Evolutionary conservation across 2,888 invertebrate species (phyloP), one percentile per base, ranked within the genome.

Genomic region (Margaritifera margaritifera): DNA sequence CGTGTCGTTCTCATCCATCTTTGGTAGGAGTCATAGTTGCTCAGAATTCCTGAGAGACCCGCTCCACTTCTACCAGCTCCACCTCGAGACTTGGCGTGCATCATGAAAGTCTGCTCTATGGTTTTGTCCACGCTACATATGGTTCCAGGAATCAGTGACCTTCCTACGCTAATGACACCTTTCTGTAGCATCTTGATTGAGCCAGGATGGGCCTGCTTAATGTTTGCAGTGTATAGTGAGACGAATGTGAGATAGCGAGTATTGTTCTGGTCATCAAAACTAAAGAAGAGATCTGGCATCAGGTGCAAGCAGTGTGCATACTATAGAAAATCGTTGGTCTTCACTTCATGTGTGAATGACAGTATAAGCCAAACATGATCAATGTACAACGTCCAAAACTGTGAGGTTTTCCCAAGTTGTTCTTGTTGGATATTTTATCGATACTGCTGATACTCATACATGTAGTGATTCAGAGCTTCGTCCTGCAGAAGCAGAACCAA

Each of bases 61-160:
- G 53, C 67, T 54, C 62, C 66, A 24, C 25, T 27, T 60, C 66
- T 59, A 58, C 61, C 62, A 60, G 72, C 62, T 20, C 72, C 66
- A 51, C 55, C 8, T 22, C 64, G 61, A 5, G 64, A 70, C 52
- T 74, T 76, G 15, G 69, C 60, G 25, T 69, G 69, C 25, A 42
- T 65, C 70, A 5, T 31, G 24, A 69, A 66, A 0, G 72, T 74
- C 55, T 74, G 66, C 54, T 74, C 73, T 20, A 73, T 76, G 6
- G 71, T 72, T 52, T 71, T 71, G 59, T 71, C 68, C 22, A 70
- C 68, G 22, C 59, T 56, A 27, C 64, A 71, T 18, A 8, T 55
- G 62, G 53, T 59, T 24, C 68, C 71, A 27, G 68, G 68, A 18
- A 62, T 57, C n/a, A 71, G 62, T 53, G 62, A 69, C n/a, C 64